Base-by-base conservation (phyloP, 1,140 invertebrate species). In the Euglossa dilemma region DNA sequence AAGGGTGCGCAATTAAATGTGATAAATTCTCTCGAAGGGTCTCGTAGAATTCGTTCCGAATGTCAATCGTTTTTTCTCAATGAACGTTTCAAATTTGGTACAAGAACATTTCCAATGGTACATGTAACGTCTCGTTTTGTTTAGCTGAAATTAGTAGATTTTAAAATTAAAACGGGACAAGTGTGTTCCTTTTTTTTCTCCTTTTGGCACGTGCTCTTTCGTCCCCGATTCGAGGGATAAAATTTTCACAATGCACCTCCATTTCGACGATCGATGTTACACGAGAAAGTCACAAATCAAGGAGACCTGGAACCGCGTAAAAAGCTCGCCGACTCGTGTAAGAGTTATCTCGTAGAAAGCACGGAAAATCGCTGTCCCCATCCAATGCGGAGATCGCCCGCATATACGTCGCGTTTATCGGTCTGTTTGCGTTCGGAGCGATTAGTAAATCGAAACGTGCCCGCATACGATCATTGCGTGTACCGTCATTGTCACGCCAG, bases 401-500 rank as follows among this genome's bases (percentile, higher is more conserved):
- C 61, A 81, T 81, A 14, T 28, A 11, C 70, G 18, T 63, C 11
- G n/a, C 20, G 47, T 56, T 81, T 81, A 50, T 75, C 79, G 20
- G 52, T 52, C 28, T 47, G 59, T 75, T 81, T 80, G 59, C 36
- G 16, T 14, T 45, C 28, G 57, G 8, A 47, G 6, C 57, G 47
- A 80, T 75, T 74, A 66, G 28, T 47, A n/a, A 81, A 81, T 66
- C 79, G 25, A 57, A 73, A 64, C 16, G 18, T 45, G 71, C 79
- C 79, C 79, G 79, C 61, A 81, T 81, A 7, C 36, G 36, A 45
- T 25, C 18, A 6, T 77, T 52, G 25, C 57, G 67, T 52, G 18
- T 28, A 70, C 67, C n/a, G 36, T 59, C 36, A 56, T 66, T 16
- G 3, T 54, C 12, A 2, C 45, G 18, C 20, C 6, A n/a, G 45